Base-by-base conservation (phyloP, 2,113 vertebrate species). In the Xenopus tropicalis region DNA sequence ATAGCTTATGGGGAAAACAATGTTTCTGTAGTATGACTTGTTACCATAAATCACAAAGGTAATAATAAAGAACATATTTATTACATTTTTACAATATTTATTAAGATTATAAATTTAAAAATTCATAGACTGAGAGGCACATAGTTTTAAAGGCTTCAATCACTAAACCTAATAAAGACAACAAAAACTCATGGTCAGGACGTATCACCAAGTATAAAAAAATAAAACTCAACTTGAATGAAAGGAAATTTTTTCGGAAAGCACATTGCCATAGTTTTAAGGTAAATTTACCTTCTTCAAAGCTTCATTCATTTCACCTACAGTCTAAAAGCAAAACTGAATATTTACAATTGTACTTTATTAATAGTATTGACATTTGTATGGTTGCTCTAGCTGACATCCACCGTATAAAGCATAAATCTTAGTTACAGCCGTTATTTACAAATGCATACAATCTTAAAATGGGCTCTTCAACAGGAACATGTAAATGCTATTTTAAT, bases 101-200 rank as follows among this genome's bases (percentile, higher is more conserved):
- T 93, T 91, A 86, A 83, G 84, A 85, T 88, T 87, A 90, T 83
- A 88, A 87, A 88, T 91, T 88, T 89, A 89, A 87, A 92, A 91
- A 88, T 84, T 83, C 83, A 87, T 85, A 84, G 86, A 92, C 84
- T 87, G 80, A 82, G 87, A 93, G 89, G 89, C 90, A 93, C 88
- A 86, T 88, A 85, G 85, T 90, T 89, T 86, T 84, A 86, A 88
- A 90, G 87, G 88, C 88, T 84, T 87, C 70, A 86, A 83, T 74
- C 86, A 90, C 83, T 66, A n/a, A 84, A 89, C 85, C 78, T 85
- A 88, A 89, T 81, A 83, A 83, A 90, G 77, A 88, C 86, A 86
- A 80, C 77, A 81, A 79, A 82, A 84, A 85, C 86, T 13, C 62
- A 75, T 74, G 79, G 84, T 70, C 78, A 83, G 83, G 84, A 90